Conservation (phyloP, 1,140 invertebrate species). For the Stegodyphus mimosarum region DNA sequence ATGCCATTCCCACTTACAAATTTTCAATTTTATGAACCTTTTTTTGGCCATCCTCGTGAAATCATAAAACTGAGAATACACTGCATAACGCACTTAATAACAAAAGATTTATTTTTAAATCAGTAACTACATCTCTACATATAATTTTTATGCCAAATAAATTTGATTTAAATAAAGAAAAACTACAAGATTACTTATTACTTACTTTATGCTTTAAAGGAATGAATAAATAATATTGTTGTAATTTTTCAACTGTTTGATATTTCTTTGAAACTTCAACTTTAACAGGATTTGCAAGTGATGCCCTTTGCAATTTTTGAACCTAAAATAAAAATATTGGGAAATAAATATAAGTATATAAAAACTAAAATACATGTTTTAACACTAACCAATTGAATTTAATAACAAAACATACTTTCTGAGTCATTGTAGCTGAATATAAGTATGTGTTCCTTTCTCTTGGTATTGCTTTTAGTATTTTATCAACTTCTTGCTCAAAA, state of each 20-base stretch:
- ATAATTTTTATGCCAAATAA: no score
- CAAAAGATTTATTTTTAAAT: no score
- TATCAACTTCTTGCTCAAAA: conserved; percentile 95
- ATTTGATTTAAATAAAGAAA: no score
- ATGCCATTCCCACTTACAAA: no score
- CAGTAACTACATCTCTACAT: no score
- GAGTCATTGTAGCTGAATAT: conserved; percentile 98
- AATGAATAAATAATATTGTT: conserved; percentile 96
- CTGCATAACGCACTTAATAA: no score
- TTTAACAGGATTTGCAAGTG: conserved; percentile 87
- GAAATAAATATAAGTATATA: neutral
- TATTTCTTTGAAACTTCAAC: conserved; percentile 97
- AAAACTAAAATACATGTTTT: neutral
- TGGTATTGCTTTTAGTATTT: conserved; percentile 92
- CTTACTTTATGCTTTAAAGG: conserved; percentile 93
- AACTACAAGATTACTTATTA: no score
- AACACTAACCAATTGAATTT: neutral
- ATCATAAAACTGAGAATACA: no score
- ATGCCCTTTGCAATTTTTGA: conserved; percentile 94
- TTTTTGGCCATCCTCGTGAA: no score
- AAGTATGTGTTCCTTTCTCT: conserved; percentile 87
- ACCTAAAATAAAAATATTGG: conserved; percentile 40
- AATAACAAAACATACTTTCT: conserved; percentile 78
- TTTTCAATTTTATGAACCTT: no score
- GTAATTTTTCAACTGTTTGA: conserved; percentile 96